Percentiles rank a stretch among this genome's conserved stretches.
Evolutionary conservation across 2,888 invertebrate species (phyloP).

Genomic region (Mesoligia furuncula): DNA sequence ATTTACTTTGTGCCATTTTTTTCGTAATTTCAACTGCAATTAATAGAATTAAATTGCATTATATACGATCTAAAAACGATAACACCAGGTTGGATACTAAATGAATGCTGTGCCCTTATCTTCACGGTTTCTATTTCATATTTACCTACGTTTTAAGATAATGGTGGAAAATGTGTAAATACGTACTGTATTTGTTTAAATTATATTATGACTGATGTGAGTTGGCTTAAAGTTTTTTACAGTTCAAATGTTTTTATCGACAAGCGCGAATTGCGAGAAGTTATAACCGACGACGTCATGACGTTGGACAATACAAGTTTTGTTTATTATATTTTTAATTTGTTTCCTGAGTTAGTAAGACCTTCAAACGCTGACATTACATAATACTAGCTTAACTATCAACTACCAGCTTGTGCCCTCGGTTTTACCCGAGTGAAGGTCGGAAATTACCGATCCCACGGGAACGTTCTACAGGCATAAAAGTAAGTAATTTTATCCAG

Average conservation of each 20-base stretch:
- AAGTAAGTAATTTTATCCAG: neutral
- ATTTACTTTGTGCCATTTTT: conserved; percentile 45
- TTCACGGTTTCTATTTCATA: conserved; percentile 65
- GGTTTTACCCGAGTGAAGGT: neutral
- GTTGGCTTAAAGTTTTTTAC: conserved; percentile 35
- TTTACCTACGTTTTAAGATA: conserved; percentile 72
- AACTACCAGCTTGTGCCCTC: neutral
- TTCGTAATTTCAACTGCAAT: conserved; percentile 24
- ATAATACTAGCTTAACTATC: neutral
- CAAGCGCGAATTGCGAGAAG: conserved; percentile 18
- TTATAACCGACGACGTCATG: conserved; percentile 25
- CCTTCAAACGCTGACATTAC: conserved; percentile 25
- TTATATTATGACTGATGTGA: conserved; percentile 55
- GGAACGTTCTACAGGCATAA: neutral
- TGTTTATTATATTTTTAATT: conserved; percentile 22
- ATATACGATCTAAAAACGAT: conserved; percentile 52
- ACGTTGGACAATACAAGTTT: conserved; percentile 30
- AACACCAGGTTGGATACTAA: conserved; percentile 61
- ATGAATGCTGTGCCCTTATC: conserved; percentile 68
- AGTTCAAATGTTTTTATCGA: conserved; percentile 50
- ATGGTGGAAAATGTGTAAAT: conserved; percentile 64
- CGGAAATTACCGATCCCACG: neutral
- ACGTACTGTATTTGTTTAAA: conserved; percentile 63
- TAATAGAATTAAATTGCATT: conserved; percentile 48
- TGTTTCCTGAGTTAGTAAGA: conserved; percentile 11